Base-by-base conservation (phyloP, 1,140 invertebrate genomes). In the Temnothorax nylanderi region DNA sequence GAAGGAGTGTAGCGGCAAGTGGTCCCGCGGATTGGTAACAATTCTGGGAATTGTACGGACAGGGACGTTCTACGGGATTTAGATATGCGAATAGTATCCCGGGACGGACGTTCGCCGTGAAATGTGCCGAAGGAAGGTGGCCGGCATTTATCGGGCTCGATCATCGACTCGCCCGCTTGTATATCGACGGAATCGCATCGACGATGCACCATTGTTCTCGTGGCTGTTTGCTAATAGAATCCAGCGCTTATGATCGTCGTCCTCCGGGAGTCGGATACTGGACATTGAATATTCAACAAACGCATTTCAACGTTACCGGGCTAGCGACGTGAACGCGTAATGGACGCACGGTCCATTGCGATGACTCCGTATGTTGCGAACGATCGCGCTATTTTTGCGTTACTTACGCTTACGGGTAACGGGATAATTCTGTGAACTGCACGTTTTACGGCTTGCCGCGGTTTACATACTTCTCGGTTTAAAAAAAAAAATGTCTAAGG, bases 61-160 rank as follows among this genome's bases (percentile, higher is more conserved):
- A 49, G 58, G 82, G 56, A 67, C 82, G 34, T 44, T 65, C 84
- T 71, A 86, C 54, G 60, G 65, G 47, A 58, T 65, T 77, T 76
- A 64, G 75, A 86, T 80, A 67, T 51, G 34, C 69, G 82, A 89
- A 86, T 78, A 62, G 47, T 78, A 78, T 74, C 86, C 60, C 47
- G 54, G 62, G 69, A 88, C 67, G 69, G 34, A 77, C 85, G 88
- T 91, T 76, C 88, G 82, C 85, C 90, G 91, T 91, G 91, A 90
- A 92, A 91, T 90, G 72, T 84, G 87, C 80, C 81, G 76, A 90
- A 90, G 81, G 62, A 91, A 91, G 78, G 60, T 91, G 56, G 64
- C 84, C 76, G 89, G 77, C 86, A 90, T 89, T 90, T 90, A 89
- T 90, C 77, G 88, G 71, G 32, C 84, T 89, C 49, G 87, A 89